Conservation (phyloP, 2,888 invertebrate genomes). For the Thymelicus lineola region DNA sequence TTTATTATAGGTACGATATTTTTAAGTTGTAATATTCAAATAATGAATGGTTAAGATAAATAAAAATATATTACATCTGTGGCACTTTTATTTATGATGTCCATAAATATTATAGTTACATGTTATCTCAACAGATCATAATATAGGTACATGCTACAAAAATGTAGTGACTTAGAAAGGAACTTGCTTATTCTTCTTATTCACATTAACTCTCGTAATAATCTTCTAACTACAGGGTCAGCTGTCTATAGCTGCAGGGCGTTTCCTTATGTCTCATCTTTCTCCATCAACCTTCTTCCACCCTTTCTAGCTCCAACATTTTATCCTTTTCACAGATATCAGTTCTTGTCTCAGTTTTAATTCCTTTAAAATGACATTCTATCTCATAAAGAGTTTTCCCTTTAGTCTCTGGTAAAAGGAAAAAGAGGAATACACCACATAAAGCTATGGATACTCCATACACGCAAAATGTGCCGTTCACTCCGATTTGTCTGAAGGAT, state of each 20-base stretch:
- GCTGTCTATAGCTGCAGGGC: slow-evolving; percentile 59
- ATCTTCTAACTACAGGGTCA: slow-evolving; percentile 54
- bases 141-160: too few relatives aligned
- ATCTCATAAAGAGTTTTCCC: slow-evolving; percentile 88
- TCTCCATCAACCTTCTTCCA: slow-evolving; percentile 69
- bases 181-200: background rate
- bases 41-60: background rate
- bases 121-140: too few relatives aligned
- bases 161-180: background rate
- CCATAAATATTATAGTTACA: background rate
- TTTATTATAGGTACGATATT: background rate
- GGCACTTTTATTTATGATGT: background rate
- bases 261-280: slow-evolving; percentile 52
- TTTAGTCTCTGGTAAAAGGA: slow-evolving; percentile 88
- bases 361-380: slow-evolving; percentile 83
- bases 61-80: background rate
- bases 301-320: slow-evolving; percentile 70
- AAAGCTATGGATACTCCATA: slow-evolving; percentile 84
- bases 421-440: slow-evolving; percentile 85
- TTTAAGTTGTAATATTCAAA: background rate
- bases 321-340: slow-evolving; percentile 60
- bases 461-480: slow-evolving; percentile 85
- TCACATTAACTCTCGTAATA: slow-evolving; percentile 22
- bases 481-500: slow-evolving; percentile 80
- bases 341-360: slow-evolving; percentile 37